Base-by-base conservation (phyloP, 2,797 vertebrate species). In the Gobionotothen gibberifrons region DNA sequence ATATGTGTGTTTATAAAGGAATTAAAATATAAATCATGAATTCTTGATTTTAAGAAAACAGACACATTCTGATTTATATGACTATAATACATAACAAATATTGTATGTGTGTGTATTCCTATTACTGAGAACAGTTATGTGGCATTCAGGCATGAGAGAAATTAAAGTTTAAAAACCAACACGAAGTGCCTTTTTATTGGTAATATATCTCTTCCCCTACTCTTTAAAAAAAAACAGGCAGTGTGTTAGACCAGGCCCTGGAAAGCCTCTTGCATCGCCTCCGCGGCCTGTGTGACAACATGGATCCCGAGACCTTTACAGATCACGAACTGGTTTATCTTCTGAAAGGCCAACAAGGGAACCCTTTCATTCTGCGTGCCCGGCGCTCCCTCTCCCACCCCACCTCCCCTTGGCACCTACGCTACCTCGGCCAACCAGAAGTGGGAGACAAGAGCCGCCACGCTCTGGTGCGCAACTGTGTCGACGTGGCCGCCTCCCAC, bases 281-380 rank as follows among this genome's bases (percentile, higher is more conserved):
- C 56, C 95, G 97, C 57, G 98, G 98, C 64, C 92, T 99, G 11
- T 99, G 97, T 68, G 98, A 99, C 92, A 99, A 98, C 93, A 97
- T 99, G 95, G 97, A 99, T 83, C 96, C 97, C 0, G 97, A 99
- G 92, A 96, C 93, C 6, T 99, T 99, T 46, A 91, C 96, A 3
- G 98, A 99, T 80, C 97, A 99, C 10, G 98, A 99, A 86, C 94
- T 98, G 92, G 97, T 99, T 54, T 99, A 98, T 82, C 96, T 99
- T 47, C 94, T 99, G 67, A 99, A 98, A 88, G 97, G 97, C 74
- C 98, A 98, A 86, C 98, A 99, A 79, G 98, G 98, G 63, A 98
- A 97, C 90, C 98, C 98, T 0, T 99, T 99, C 79, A 95, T 99
- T 61, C 91, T 99, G 19, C 95, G 98, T 12, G 97, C 97, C 0